Evolutionary conservation across 2,113 vertebrate genomes (phyloP).

Genomic region (Malurus melanocephalus): DNA sequence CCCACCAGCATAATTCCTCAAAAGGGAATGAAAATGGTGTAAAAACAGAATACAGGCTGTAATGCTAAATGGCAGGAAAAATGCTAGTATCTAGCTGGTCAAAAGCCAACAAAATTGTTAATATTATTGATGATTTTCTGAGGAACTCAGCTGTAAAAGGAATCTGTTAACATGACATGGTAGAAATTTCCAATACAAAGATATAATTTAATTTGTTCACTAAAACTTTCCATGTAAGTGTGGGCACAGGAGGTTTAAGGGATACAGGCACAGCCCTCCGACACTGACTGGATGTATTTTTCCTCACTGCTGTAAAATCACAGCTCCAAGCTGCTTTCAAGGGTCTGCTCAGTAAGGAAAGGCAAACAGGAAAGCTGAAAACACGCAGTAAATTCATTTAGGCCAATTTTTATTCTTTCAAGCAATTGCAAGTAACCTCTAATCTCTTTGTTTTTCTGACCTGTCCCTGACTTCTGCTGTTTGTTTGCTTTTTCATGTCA

Average conservation of each 20-base stretch:
- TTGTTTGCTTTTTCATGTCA: slow-evolving; percentile 33
- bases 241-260: not conserved
- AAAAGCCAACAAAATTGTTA: not conserved
- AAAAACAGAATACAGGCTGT: not conserved
- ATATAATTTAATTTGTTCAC: not conserved
- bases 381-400: slow-evolving; percentile 2
- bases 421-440: not conserved
- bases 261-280: not conserved
- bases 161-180: not conserved
- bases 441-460: slow-evolving; percentile 18
- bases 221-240: not conserved
- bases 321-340: not conserved
- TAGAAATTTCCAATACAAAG: not conserved
- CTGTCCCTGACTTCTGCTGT: not conserved
- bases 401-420: slow-evolving; percentile 25
- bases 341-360: not conserved
- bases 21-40: not conserved
- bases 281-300: not conserved
- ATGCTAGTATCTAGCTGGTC: not conserved
- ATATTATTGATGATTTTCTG: not conserved
- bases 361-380: slow-evolving; percentile 4
- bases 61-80: not conserved
- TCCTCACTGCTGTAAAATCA: not conserved
- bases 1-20: not conserved
- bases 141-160: not conserved